Evolutionary conservation across 2,113 vertebrate genomes (phyloP).

Genomic region (Blennius ocellaris): DNA sequence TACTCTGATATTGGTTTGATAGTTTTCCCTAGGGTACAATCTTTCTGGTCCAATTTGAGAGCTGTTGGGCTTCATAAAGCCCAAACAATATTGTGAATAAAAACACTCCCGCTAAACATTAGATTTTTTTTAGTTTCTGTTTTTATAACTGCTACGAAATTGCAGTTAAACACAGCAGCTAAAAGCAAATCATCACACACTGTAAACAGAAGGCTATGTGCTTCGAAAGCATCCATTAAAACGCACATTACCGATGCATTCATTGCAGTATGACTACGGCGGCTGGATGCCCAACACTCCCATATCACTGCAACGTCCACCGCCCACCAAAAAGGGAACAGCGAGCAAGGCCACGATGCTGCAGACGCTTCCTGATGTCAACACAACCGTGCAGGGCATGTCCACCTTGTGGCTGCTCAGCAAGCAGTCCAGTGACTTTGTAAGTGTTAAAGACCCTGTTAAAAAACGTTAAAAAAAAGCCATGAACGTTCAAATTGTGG

Average conservation of each 20-base stretch:
- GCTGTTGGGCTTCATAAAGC: too few species aligned
- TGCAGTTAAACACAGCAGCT: too few species aligned
- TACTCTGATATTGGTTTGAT: not conserved
- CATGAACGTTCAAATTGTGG: not conserved
- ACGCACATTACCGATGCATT: not conserved
- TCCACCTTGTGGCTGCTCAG: slow-evolving; percentile 60
- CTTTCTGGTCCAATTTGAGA: too few species aligned
- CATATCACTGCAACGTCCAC: slow-evolving; percentile 57
- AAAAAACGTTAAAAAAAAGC: not conserved
- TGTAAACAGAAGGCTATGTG: too few species aligned
- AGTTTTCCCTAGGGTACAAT: not conserved
- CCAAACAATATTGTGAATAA: too few species aligned
- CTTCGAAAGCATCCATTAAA: not conserved
- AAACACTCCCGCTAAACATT: too few species aligned
- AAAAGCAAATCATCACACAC: not conserved
- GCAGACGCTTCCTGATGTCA: slow-evolving; percentile 50
- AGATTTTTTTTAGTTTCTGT: too few species aligned
- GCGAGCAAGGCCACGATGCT: slow-evolving; percentile 48
- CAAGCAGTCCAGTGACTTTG: slow-evolving; percentile 64
- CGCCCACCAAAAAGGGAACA: slow-evolving; percentile 66
- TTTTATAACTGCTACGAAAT: too few species aligned
- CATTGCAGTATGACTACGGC: slow-evolving; percentile 68
- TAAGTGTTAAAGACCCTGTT: slow-evolving; percentile 27
- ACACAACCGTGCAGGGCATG: slow-evolving; percentile 46
- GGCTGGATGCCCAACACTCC: slow-evolving; percentile 75